Evolutionary conservation across 2,888 invertebrate species (phyloP).

Genomic region (Lepidocyrtoides sp.): DNA sequence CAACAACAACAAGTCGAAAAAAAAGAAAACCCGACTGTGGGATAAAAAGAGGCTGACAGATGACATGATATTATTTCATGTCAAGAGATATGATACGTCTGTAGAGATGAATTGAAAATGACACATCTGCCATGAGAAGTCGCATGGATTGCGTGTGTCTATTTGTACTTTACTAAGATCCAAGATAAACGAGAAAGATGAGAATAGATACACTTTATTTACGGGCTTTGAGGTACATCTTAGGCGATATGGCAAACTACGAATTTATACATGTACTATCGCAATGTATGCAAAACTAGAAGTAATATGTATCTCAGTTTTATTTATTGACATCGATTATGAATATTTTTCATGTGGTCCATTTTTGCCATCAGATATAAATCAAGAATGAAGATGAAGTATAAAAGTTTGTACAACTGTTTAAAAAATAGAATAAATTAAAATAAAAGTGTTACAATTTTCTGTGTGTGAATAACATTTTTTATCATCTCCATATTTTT

Average conservation of each 20-base stretch:
- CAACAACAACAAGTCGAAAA: slow-evolving; percentile 30
- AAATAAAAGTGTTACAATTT: neutral
- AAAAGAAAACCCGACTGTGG: slow-evolving; percentile 76
- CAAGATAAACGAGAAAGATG: slow-evolving; percentile 17
- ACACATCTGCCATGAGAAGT: slow-evolving; percentile 76
- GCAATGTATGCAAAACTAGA: too few relatives aligned
- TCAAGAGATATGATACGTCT: slow-evolving; percentile 79
- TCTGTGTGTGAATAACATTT: neutral
- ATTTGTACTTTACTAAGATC: slow-evolving; percentile 20
- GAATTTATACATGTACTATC: too few relatives aligned
- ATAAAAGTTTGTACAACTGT: neutral
- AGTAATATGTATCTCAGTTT: too few relatives aligned
- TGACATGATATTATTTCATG: slow-evolving; percentile 82
- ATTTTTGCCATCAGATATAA: slow-evolving; percentile 38
- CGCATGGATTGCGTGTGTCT: slow-evolving; percentile 4
- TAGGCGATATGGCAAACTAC: too few relatives aligned
- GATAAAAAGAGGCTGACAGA: slow-evolving; percentile 79
- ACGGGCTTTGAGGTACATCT: neutral
- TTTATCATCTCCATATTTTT: neutral
- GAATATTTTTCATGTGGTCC: slow-evolving; percentile 12
- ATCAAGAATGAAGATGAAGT: slow-evolving; percentile 24
- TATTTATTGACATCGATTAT: slow-evolving; percentile 31
- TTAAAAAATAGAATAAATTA: neutral
- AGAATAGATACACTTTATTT: neutral
- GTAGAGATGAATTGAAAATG: slow-evolving; percentile 78